Evolutionary conservation across 2,888 invertebrate genomes (phyloP).

Genomic region (Dynastes grantii): DNA sequence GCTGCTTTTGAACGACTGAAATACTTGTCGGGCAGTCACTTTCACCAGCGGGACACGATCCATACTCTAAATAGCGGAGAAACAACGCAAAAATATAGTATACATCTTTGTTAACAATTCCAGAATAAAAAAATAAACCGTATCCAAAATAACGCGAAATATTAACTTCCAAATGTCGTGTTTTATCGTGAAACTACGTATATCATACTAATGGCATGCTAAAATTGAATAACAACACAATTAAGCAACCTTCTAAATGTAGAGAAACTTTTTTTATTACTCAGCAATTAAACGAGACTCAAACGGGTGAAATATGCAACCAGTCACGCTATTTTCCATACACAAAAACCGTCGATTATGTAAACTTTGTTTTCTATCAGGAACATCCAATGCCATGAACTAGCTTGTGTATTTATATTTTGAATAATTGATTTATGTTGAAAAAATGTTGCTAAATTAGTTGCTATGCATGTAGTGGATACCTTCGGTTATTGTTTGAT

Average conservation of each 20-base stretch:
- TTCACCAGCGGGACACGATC: conserved; percentile 45
- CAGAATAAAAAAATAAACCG: neutral
- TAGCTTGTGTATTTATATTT: neutral
- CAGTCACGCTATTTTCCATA: conserved; percentile 11
- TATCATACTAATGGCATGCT: neutral
- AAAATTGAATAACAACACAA: neutral
- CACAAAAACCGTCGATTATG: neutral
- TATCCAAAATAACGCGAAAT: neutral
- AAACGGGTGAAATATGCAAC: conserved; percentile 15
- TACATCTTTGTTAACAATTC: neutral
- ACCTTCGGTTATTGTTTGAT: too few relatives aligned
- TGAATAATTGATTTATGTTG: neutral
- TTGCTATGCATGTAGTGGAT: too few relatives aligned
- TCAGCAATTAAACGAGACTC: conserved; percentile 16
- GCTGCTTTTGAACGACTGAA: conserved; percentile 41
- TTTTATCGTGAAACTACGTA: neutral
- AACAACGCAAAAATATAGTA: neutral
- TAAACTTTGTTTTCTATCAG: neutral
- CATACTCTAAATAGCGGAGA: conserved; percentile 47
- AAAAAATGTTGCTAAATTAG: neutral
- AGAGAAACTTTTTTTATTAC: conserved; percentile 17
- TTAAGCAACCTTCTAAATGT: neutral
- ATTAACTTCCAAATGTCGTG: neutral
- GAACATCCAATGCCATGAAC: neutral
- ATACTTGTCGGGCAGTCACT: conserved; percentile 43